These are phyloP conservation scores for Cepaea hortensis DNA, from an alignment of 2,888 invertebrate species.

Conservation along the genomic window DNA sequence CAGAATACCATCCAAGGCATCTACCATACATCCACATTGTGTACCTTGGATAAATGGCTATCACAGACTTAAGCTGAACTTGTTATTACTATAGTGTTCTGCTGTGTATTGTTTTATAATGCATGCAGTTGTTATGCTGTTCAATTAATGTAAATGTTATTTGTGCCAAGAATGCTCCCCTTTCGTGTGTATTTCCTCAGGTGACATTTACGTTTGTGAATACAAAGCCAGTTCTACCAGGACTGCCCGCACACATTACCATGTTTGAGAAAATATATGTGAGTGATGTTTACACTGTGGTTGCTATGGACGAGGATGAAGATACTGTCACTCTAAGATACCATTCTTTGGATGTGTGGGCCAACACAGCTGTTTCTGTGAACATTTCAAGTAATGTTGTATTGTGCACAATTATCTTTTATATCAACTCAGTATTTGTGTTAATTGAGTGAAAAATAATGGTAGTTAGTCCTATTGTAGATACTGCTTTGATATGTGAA, in stretches of 20 bases:
- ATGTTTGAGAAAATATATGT: background rate
- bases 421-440: background rate
- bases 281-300: background rate
- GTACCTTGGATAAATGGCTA: too few relatives aligned
- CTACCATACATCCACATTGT: too few relatives aligned
- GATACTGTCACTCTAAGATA: slow-evolving; percentile 17
- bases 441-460: too few relatives aligned
- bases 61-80: too few relatives aligned
- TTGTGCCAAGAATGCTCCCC: too few relatives aligned
- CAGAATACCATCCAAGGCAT: too few relatives aligned
- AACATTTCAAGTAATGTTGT: slow-evolving; percentile 5
- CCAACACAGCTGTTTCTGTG: background rate
- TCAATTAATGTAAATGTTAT: too few relatives aligned
- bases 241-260: slow-evolving; percentile 15
- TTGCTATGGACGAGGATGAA: slow-evolving; percentile 13
- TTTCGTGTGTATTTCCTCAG: slow-evolving; percentile 5
- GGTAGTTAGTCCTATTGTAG: too few relatives aligned
- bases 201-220: slow-evolving; percentile 19
- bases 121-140: too few relatives aligned
- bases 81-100: too few relatives aligned
- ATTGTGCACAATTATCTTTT: background rate
- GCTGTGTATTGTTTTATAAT: too few relatives aligned
- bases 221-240: slow-evolving; percentile 9
- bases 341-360: background rate
- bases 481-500: too few relatives aligned